phyloP scores from a whole-genome alignment of 1,140 invertebrate genomes.

The Homarus americanus region DNA sequence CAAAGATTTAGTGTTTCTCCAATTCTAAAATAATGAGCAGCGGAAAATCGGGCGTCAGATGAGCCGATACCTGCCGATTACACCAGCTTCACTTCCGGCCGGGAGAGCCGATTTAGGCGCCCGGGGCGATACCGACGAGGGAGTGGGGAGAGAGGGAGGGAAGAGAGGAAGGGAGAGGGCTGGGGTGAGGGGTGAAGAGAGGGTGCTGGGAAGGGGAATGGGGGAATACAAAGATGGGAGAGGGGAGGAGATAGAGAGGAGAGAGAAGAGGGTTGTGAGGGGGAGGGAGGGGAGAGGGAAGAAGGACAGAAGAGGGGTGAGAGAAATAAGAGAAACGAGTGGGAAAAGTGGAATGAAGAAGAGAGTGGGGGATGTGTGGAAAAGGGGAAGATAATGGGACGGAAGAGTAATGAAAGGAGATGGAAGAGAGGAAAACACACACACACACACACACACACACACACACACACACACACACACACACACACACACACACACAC shows the following conservation, averaged over 20 bases:
- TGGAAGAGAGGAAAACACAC: too few relatives aligned
- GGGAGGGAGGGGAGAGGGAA: too few relatives aligned
- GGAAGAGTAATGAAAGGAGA: too few relatives aligned
- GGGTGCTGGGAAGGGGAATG: background rate
- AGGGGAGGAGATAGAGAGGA: background rate
- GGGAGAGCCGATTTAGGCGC: background rate
- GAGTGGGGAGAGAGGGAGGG: background rate
- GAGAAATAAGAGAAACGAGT: too few relatives aligned
- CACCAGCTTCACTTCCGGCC: background rate
- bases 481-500: too few relatives aligned
- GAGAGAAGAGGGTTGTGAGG: too few relatives aligned
- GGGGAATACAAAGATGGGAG: background rate
- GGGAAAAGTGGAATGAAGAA: too few relatives aligned
- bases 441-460: too few relatives aligned
- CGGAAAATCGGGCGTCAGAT: background rate
- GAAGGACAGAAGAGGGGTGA: too few relatives aligned
- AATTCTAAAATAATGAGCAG: background rate
- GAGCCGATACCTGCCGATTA: constrained; percentile 6
- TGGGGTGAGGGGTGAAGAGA: background rate
- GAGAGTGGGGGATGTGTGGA: too few relatives aligned
- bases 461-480: too few relatives aligned
- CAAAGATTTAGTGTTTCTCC: background rate
- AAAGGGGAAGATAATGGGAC: too few relatives aligned
- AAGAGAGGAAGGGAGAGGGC: background rate
- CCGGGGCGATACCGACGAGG: background rate